Evolutionary conservation across 2,888 invertebrate species (phyloP), one percentile per base, ranked within the genome.

Genomic region (Carpatolechia fugitivella): DNA sequence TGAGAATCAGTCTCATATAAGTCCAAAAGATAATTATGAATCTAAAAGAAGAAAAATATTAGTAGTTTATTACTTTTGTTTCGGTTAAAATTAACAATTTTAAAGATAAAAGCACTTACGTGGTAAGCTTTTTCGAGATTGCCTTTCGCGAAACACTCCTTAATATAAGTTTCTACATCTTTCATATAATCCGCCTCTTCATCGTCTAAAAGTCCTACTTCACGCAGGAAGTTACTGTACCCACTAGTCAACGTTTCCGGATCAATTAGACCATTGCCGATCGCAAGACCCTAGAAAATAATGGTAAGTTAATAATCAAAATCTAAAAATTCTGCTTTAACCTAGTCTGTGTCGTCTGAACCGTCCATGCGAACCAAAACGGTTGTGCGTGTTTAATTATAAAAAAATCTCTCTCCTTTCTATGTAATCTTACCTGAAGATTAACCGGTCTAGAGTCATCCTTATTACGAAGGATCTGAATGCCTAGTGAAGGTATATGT

Each of bases 221-320:
- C 91, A 5, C 91, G 86, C 2, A 91, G 87, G 63, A 90, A 92
- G 63, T 88, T 75, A 46, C 92, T 91, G 74, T 92, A 92, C 57
- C 81, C 79, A 61, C 91, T 85, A 24, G 6, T 6, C 62, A 92
- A 85, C 0, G 88, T 82, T 10, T 77, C 70, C 0, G 92, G 92
- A 65, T 92, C 92, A 16, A 91, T 91, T 64, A 92, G 90, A 0
- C 92, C 92, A 64, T 92, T 92, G 36, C 92, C 92, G 24, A 92
- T 90, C 0, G 91, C 91, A 40, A 92, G 60, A 58, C 91, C 91
- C 91, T 91, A 24, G 70, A 1, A 58, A 63, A 53, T 10, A 33
- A 52, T 13, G 33, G 33, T 24, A 40, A n/a, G 20, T 1, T 11
- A n/a, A n/a, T n/a, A n/a, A n/a, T n/a, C n/a, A n/a, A n/a, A n/a